These are phyloP conservation scores for Drosophila bocqueti DNA, from an alignment of 1,140 invertebrate genomes.

Conservation along the genomic window DNA sequence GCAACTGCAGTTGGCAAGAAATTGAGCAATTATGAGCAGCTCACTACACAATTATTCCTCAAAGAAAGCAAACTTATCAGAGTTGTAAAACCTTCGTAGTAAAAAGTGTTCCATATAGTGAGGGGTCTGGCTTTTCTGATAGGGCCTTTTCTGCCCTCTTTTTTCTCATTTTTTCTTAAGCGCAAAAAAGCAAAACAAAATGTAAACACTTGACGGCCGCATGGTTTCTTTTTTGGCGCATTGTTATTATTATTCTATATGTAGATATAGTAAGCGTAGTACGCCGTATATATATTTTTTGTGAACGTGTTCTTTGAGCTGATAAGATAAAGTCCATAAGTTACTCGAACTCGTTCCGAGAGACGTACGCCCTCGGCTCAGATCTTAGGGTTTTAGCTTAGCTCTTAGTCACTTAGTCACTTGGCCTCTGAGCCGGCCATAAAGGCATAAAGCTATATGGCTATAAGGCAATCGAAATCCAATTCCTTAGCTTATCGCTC, in stretches of 20 bases:
- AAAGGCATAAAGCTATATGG: slow-evolving; percentile 35
- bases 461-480: slow-evolving; percentile 3
- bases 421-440: slow-evolving; percentile 31
- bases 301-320: slow-evolving; percentile 46
- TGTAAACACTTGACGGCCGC: slow-evolving; percentile 69
- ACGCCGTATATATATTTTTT: slow-evolving; percentile 44
- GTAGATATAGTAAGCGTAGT: slow-evolving; percentile 49
- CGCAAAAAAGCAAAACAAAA: slow-evolving; percentile 60
- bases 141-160: background rate
- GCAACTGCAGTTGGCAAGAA: slow-evolving; percentile 72
- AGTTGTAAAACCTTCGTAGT: slow-evolving; percentile 45
- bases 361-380: slow-evolving; percentile 7
- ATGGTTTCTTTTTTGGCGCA: slow-evolving; percentile 67
- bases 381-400: slow-evolving; percentile 31
- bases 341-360: slow-evolving; percentile 12
- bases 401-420: slow-evolving; percentile 26
- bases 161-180: background rate
- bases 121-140: slow-evolving; percentile 16
- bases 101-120: slow-evolving; percentile 9
- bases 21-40: slow-evolving; percentile 48
- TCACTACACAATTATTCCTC: slow-evolving; percentile 50
- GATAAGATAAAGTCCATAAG: slow-evolving; percentile 37
- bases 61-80: slow-evolving; percentile 44
- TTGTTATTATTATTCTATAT: slow-evolving; percentile 71
- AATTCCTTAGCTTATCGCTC: slow-evolving; percentile 13